Evolutionary conservation across 2,797 vertebrate genomes (phyloP), one percentile per base, ranked within the genome.

Genomic region (Typhlichthys subterraneus): DNA sequence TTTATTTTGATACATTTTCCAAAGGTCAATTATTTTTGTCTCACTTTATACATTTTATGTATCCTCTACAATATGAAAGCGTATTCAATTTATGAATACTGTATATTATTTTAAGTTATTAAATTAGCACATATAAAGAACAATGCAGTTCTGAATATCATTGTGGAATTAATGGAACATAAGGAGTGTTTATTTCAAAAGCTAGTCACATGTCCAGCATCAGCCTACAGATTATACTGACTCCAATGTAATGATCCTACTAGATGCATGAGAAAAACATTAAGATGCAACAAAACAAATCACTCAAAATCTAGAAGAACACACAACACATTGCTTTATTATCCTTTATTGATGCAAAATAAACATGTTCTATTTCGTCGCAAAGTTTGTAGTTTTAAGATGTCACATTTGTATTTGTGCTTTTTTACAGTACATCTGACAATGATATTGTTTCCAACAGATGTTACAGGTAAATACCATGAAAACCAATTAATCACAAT

Each of bases 1-100:
- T 29, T 29, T 4, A 29, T 29, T 29, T 1, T 29, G 23, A 29
- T 23, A 4, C 0, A 23, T 23, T 29, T 23, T 23, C 23, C 23
- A 29, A 29, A 29, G 23, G 23, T 29, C 3, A 29, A 38, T 74
- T 23, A 52, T 33, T 76, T 80, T 67, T 55, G 55, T 3, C 2
- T 75, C 69, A 72, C 69, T 55, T 61, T 71, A 77, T 78, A 80
- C 62, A 77, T 79, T 76, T 75, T 76, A 77, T 88, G 72, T 87
- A 77, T 83, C 81, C 63, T 59, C 47, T 31, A 84, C 81, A 89
- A 84, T 80, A 89, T 89, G 86, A 85, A 74, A 79, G 63, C 60
- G 87, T 77, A 86, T 87, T 91, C 83, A 82, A 89, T 90, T 87
- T 80, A 75, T 71, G 87, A 88, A 86, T 88, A 29, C 78, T 86